Base-by-base conservation (phyloP, 2,113 vertebrate genomes). In the Sceloporus undulatus region DNA sequence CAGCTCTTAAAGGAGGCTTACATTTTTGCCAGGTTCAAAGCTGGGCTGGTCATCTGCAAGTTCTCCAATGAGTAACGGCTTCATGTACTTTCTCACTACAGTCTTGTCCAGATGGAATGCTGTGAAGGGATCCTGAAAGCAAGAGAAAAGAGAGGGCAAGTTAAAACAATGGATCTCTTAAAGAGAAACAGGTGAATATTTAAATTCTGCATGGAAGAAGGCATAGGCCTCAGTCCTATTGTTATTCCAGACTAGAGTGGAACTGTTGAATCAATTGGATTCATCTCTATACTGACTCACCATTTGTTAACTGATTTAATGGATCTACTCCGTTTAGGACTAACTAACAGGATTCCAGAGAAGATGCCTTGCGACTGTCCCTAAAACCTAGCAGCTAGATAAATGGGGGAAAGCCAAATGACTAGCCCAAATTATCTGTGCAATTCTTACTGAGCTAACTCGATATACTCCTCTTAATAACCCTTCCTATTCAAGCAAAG, bases 31-130 rank as follows among this genome's bases (percentile, higher is more conserved):
- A 91, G 96, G 97, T 91, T 98, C 97, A 77, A 96, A 94, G 92
- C 96, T 97, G 90, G 97, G 97, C 34, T 98, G 95, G 82, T 97
- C 97, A 0, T 97, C 96, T 79, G 97, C 96, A 91, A 98, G 95
- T 10, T 98, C 97, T 38, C 98, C 97, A 71, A 98, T 97, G 82
- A 97, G 90, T 10, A 98, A 97, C 0, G 97, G 92, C 2, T 40
- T 94, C 96, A 98, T 96, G 79, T 97, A 96, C 86, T 97, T 97
- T 29, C 91, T 94, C 16, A 98, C 97, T 14, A 97, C 89, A 7
- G 90, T n/a, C 82, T 97, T 96, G 93, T 98, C 93, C 59, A 97
- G 95, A 87, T 98, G 97, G 89, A 98, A 98, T 0, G 98, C 97
- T 79, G 86, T 68, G 89, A 97, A 98, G 10, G 98, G 96, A 93